Evolutionary conservation across 1,140 invertebrate species (phyloP), one percentile per base, ranked within the genome.

Genomic region (Thalassaphorura encarpata): DNA sequence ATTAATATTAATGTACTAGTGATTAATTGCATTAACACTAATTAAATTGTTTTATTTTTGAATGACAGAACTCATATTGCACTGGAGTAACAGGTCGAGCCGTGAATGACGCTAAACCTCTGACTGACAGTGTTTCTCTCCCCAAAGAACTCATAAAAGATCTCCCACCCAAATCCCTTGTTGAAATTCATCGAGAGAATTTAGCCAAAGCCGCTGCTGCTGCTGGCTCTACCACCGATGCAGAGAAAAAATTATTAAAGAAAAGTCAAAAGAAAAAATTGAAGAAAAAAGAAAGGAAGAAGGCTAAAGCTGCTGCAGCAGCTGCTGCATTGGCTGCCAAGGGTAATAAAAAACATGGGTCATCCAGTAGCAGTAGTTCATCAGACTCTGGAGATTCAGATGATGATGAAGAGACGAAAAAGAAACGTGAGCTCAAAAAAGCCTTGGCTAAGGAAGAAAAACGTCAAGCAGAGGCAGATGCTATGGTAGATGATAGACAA

Each of bases 401-500:
- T 43, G 64, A 70, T 36, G 69, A 73, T 61, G 70, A 74, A 62
- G 70, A 75, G 54, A 62, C 63, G 23, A 68, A 69, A 48, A 66
- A 69, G 47, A 70, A 67, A 31, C 71, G 70, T 59, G 54, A 60
- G 33, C 36, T 66, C n/a, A 52, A 58, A 31, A 56, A 66, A 40
- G 85, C 85, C 11, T 65, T 89, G 36, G 73, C 77, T 66, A 76
- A 76, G 61, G 84, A 87, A 71, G 80, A 83, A 58, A 67, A 77
- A 45, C 70, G 74, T 49, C 75, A 81, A 57, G 78, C 74, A 61
- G 75, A 79, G 56, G 83, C 80, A 0, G 81, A 87, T 0, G 70
- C 75, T 29, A 64, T 88, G 0, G 73, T 85, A 66, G 89, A 94
- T 72, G 93, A 97, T 69, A 75, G 91, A 24, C 93, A 96, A 69